phyloP scores from a whole-genome alignment of 2,797 vertebrate genomes.

The Chloroceryle amazona region DNA sequence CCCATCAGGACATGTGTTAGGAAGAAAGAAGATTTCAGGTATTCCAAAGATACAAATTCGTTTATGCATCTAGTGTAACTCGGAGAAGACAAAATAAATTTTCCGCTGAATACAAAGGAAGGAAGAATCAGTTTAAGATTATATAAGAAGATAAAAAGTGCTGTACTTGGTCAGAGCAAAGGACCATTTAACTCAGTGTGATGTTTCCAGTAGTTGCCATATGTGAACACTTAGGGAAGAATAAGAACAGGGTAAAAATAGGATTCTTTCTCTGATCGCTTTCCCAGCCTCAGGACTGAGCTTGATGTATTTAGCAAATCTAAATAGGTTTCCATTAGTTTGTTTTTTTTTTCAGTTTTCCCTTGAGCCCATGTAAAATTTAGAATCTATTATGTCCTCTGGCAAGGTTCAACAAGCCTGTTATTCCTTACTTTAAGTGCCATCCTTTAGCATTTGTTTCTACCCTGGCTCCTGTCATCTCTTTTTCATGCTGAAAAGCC shows the following conservation, averaged over 20 bases:
- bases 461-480: background rate
- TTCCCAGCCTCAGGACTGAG: background rate
- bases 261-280: background rate
- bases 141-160: background rate
- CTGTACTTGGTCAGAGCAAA: background rate
- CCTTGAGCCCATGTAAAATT: constrained; percentile 47
- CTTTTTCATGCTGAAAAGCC: background rate
- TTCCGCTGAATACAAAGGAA: background rate
- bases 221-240: background rate
- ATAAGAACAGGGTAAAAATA: background rate
- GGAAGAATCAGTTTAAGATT: background rate
- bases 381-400: constrained; percentile 22
- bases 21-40: background rate
- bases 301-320: constrained; percentile 44
- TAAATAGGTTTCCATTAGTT: constrained; percentile 37
- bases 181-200: background rate
- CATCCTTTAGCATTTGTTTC: background rate
- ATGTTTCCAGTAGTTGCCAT: background rate
- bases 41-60: background rate
- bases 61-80: background rate
- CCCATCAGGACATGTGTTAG: background rate
- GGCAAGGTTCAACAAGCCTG: constrained; percentile 9
- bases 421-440: background rate
- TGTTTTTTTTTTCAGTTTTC: background rate
- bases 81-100: background rate